These are phyloP conservation scores for Drepana arcuata DNA, from an alignment of 1,140 invertebrate genomes.

Conservation along the genomic window DNA sequence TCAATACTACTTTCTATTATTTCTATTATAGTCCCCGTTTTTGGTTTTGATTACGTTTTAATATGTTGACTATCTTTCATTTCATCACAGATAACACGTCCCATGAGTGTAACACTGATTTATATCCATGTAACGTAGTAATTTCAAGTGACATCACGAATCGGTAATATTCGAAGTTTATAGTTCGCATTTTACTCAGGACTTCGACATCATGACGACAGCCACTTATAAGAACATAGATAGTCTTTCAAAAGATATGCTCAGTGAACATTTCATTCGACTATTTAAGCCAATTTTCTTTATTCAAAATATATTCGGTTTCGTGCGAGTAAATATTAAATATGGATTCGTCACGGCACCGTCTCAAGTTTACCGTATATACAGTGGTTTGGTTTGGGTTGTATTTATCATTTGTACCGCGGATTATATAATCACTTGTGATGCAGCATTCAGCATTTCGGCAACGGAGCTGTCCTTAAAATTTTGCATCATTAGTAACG, in stretches of 20 bases:
- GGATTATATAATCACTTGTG: constrained; percentile 5
- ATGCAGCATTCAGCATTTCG: constrained; percentile 1
- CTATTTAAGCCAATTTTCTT: constrained; percentile 23
- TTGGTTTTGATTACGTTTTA: too few species aligned
- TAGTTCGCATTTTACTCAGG: too few species aligned
- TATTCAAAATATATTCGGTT: constrained; percentile 18
- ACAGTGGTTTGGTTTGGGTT: constrained; percentile 14
- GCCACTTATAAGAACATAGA: constrained; percentile 26
- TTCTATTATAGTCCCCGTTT: too few species aligned
- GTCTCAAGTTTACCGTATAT: constrained; percentile 10
- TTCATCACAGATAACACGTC: too few species aligned
- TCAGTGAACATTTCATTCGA: constrained; percentile 31
- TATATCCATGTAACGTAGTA: too few species aligned
- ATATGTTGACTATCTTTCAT: too few species aligned
- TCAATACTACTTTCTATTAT: too few species aligned
- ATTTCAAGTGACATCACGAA: too few species aligned
- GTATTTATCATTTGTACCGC: neutral
- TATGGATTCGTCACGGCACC: constrained; percentile 23
- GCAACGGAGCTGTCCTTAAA: constrained; percentile 3
- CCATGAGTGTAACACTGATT: too few species aligned
- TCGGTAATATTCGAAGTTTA: too few species aligned
- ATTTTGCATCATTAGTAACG: constrained; percentile 8
- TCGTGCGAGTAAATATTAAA: constrained; percentile 20
- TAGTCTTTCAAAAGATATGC: constrained; percentile 21
- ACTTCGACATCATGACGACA: too few species aligned